A percentile compares a stretch with the other conserved stretches of the same genome.
Evolutionary conservation across 2,888 invertebrate species (phyloP).

Genomic region (Latrodectus hesperus): DNA sequence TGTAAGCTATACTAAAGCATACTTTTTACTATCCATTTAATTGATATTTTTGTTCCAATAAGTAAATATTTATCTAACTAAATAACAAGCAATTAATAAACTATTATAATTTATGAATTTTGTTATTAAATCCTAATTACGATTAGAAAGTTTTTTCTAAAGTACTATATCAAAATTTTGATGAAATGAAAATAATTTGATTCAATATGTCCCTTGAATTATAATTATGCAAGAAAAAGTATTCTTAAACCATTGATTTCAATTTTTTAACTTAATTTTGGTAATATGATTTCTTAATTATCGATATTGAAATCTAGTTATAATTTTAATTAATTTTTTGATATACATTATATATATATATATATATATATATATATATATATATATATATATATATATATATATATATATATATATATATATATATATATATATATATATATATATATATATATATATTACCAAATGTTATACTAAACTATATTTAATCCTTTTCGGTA

Average conservation of each 20-base stretch:
- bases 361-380: too few relatives aligned
- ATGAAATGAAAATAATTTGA: too few relatives aligned
- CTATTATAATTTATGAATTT: background rate
- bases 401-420: too few relatives aligned
- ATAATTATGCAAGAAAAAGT: background rate
- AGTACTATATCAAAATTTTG: background rate
- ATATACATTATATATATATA: too few relatives aligned
- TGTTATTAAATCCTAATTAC: background rate
- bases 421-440: too few relatives aligned
- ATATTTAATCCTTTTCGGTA: too few relatives aligned
- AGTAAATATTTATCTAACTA: background rate
- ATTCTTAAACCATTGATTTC: background rate
- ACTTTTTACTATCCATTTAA: background rate
- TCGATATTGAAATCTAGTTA: background rate
- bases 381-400: too few relatives aligned
- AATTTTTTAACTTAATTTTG: background rate
- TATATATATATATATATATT: too few relatives aligned
- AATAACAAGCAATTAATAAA: background rate
- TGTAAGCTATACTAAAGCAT: conserved; percentile 45
- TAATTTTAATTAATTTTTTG: too few relatives aligned
- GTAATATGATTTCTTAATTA: background rate
- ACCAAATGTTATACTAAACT: too few relatives aligned
- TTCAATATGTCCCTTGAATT: too few relatives aligned
- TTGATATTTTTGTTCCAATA: background rate
- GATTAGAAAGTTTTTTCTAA: background rate